Evolutionary conservation across 2,113 vertebrate genomes (phyloP).

Genomic region (Benthochromis sp.): DNA sequence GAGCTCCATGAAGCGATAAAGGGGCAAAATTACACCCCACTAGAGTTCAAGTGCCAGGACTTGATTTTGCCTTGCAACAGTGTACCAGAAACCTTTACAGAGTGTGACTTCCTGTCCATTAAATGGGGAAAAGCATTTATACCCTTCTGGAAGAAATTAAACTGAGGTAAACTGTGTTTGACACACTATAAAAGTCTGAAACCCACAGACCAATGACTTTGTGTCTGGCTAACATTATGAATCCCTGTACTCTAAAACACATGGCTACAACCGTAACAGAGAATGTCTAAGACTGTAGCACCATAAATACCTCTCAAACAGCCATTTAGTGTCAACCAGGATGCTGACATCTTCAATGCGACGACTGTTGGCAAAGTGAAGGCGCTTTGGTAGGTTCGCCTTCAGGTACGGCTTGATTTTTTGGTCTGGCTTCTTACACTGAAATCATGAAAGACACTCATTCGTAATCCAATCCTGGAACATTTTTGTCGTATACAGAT

Average conservation of each 20-base stretch:
- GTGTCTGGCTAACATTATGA: neutral
- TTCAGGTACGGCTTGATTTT: conserved; percentile 71
- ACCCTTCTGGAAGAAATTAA: neutral
- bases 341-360: conserved; percentile 72
- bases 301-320: conserved; percentile 63
- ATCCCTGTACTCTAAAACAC: neutral
- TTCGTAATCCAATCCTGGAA: neutral
- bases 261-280: neutral
- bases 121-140: no score
- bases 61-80: fast-evolving
- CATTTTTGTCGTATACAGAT: neutral
- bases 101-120: neutral
- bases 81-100: neutral
- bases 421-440: conserved; percentile 67
- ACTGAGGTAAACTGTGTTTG: neutral
- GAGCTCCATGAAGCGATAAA: fast-evolving
- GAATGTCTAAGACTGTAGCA: neutral
- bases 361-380: conserved; percentile 71
- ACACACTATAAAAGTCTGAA: neutral
- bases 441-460: neutral
- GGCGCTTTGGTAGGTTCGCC: conserved; percentile 68
- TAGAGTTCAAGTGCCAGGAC: neutral
- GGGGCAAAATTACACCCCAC: neutral
- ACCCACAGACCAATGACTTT: neutral
- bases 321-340: conserved; percentile 65